Evolutionary conservation across 2,113 vertebrate species (phyloP).

Genomic region (Microcebus murinus): DNA sequence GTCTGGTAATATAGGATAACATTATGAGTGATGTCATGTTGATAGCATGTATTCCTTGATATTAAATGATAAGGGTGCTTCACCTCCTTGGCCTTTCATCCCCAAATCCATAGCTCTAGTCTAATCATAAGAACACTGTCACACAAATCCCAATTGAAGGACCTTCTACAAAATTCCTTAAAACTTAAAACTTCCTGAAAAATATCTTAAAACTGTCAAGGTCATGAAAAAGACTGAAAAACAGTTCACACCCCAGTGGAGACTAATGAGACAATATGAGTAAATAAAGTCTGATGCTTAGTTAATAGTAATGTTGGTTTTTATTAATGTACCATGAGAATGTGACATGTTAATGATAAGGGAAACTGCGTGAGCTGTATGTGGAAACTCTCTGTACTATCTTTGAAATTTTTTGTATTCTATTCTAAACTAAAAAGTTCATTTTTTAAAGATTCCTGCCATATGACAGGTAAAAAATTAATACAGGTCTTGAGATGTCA

Average conservation of each 20-base stretch:
- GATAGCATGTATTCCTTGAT: background rate
- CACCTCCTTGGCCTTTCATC: background rate
- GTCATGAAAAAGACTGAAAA: background rate
- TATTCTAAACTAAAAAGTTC: background rate
- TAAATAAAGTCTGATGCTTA: background rate
- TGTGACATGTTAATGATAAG: background rate
- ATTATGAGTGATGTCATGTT: background rate
- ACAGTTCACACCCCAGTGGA: background rate
- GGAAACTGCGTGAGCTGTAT: background rate
- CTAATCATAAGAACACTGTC: background rate
- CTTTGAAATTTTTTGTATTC: background rate
- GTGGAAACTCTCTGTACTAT: background rate
- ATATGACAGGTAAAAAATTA: background rate
- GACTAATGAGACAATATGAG: background rate
- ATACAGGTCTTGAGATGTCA: background rate
- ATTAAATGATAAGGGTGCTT: background rate
- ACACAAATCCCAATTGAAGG: background rate
- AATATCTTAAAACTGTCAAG: background rate
- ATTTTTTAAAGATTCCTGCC: background rate
- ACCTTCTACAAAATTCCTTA: background rate
- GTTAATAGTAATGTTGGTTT: background rate
- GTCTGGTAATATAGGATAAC: too few species aligned
- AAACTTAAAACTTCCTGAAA: background rate
- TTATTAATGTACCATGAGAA: background rate
- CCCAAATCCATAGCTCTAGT: background rate